A percentile compares a stretch with the other conserved stretches of the same genome.
Evolutionary conservation across 2,888 invertebrate genomes (phyloP).

Genomic region (Orthosia cruda): DNA sequence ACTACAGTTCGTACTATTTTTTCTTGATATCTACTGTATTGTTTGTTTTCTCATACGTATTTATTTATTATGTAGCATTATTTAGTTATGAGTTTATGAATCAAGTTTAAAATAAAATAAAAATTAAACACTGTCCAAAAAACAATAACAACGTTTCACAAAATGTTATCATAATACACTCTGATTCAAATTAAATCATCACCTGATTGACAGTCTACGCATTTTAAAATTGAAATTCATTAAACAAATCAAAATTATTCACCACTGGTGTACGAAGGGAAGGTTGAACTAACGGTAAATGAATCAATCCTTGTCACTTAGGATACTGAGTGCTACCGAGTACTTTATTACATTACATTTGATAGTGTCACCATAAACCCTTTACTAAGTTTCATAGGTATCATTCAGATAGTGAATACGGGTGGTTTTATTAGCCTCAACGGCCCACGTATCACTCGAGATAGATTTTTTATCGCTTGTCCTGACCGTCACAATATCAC

Average conservation of each 20-base stretch:
- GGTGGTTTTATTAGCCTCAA: constrained; percentile 31
- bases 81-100: background rate
- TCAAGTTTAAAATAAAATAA: background rate
- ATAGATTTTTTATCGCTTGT: constrained; percentile 52
- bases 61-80: background rate
- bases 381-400: constrained; percentile 40
- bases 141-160: constrained; percentile 14
- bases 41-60: background rate
- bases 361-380: constrained; percentile 43
- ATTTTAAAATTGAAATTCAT: constrained; percentile 69
- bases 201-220: constrained; percentile 67
- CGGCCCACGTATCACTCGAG: constrained; percentile 47
- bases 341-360: constrained; percentile 41
- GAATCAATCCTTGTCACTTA: constrained; percentile 46
- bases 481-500: constrained; percentile 25
- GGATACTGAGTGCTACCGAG: constrained; percentile 10
- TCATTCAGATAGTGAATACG: constrained; percentile 42
- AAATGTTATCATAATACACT: constrained; percentile 38
- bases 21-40: background rate
- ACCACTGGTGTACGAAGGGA: constrained; percentile 46
- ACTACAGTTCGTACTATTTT: background rate
- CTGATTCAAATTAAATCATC: constrained; percentile 41
- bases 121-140: constrained; percentile 19
- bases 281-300: constrained; percentile 47
- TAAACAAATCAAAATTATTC: constrained; percentile 38